These are phyloP conservation scores for Brachyhypopomus gauderio DNA, from an alignment of 2,113 vertebrate species.

Conservation along the genomic window DNA sequence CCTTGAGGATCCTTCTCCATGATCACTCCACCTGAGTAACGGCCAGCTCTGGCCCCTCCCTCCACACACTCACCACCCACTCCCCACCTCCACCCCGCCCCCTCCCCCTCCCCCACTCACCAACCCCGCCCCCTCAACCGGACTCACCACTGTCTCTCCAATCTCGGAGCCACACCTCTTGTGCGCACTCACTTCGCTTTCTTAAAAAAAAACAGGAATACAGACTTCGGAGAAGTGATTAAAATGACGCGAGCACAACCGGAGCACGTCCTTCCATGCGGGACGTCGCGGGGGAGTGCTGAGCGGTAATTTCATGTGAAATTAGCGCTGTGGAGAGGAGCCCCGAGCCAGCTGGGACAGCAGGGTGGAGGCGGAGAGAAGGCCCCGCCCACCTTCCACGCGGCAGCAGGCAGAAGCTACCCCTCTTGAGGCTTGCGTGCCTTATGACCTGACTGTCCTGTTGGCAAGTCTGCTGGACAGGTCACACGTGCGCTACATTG, in stretches of 20 bases:
- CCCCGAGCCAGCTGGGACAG: constrained; percentile 23
- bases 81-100: constrained; percentile 13
- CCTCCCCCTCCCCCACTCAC: constrained; percentile 23
- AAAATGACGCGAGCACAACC: constrained; percentile 36
- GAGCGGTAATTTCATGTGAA: constrained; percentile 32
- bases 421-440: constrained; percentile 34
- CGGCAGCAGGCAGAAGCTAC: constrained; percentile 9
- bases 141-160: constrained; percentile 30
- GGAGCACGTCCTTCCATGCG: constrained; percentile 29
- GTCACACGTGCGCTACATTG: constrained; percentile 18
- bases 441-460: constrained; percentile 36
- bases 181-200: constrained; percentile 28
- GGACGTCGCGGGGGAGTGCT: constrained; percentile 24
- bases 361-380: neutral
- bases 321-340: constrained; percentile 33
- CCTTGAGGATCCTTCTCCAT: constrained; percentile 36
- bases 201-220: constrained; percentile 43
- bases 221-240: constrained; percentile 46
- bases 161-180: constrained; percentile 2
- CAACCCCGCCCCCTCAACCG: neutral
- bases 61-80: constrained; percentile 6
- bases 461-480: constrained; percentile 17
- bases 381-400: neutral
- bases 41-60: constrained; percentile 14
- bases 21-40: constrained; percentile 28